Conservation (phyloP, 2,113 vertebrate species). For the Zingel zingel region DNA sequence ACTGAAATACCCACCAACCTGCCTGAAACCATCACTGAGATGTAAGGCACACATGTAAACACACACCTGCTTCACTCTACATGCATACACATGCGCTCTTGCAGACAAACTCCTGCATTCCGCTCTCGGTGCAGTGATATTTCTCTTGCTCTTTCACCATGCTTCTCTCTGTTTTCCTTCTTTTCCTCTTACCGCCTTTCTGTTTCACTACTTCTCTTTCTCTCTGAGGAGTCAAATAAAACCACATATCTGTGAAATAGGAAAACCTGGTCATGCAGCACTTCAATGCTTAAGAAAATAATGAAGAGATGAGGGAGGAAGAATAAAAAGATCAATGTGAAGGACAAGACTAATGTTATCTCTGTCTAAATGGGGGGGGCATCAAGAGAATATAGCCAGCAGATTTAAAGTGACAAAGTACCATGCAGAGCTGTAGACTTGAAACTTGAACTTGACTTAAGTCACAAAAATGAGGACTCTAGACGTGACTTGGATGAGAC, state of each 20-base stretch:
- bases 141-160: constrained; percentile 43
- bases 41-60: constrained; percentile 83
- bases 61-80: constrained; percentile 3
- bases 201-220: constrained; percentile 55
- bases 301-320: constrained; percentile 57
- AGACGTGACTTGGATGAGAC: not conserved
- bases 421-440: not conserved
- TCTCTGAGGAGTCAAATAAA: constrained; percentile 71
- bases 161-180: constrained; percentile 36
- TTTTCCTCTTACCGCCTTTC: constrained; percentile 59
- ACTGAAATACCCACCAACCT: constrained; percentile 97
- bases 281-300: constrained; percentile 73
- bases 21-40: constrained; percentile 98
- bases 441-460: not conserved
- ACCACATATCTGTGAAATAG: constrained; percentile 82
- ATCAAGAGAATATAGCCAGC: constrained; percentile 11
- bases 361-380: constrained; percentile 25
- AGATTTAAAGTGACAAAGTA: constrained; percentile 31
- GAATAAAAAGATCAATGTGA: constrained; percentile 66
- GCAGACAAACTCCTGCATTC: constrained; percentile 26
- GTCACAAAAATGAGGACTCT: not conserved
- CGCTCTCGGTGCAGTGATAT: constrained; percentile 33
- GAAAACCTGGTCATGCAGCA: constrained; percentile 78
- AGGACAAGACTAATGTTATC: constrained; percentile 51
- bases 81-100: not conserved